A percentile compares a stretch with the other conserved stretches of the same genome.
phyloP scores from a whole-genome alignment of 2,888 invertebrate species.

The Acrobasis consociella region DNA sequence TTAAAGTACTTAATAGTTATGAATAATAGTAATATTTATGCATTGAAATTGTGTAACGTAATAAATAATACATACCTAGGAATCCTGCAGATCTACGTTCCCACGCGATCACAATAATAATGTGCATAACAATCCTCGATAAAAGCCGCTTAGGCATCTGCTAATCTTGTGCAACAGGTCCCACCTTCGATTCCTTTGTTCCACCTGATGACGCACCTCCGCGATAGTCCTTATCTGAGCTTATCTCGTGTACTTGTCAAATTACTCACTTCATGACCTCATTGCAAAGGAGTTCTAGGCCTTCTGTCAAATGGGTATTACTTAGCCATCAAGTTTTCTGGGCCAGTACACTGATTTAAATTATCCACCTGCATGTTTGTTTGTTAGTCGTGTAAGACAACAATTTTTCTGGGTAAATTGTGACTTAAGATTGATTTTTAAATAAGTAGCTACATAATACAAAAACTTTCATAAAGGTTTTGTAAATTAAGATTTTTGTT shows the following conservation, averaged over 20 bases:
- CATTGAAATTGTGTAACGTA: no score
- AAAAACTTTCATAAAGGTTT: no score
- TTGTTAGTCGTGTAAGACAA: no score
- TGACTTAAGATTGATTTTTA: no score
- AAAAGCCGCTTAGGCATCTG: slow-evolving; percentile 6
- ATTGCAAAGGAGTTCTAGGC: slow-evolving; percentile 34
- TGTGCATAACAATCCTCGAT: slow-evolving; percentile 13
- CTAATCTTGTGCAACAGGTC: slow-evolving; percentile 12
- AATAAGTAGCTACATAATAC: no score
- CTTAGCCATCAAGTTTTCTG: background rate
- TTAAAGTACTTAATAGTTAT: no score
- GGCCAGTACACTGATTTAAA: no score
- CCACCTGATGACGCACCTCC: slow-evolving; percentile 34
- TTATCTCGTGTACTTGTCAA: slow-evolving; percentile 58
- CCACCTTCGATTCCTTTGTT: slow-evolving; percentile 44
- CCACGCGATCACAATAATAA: slow-evolving; percentile 2
- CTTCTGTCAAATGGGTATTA: background rate
- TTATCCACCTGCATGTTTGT: no score
- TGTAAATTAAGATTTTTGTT: no score
- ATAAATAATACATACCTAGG: background rate
- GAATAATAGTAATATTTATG: no score
- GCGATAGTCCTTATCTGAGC: slow-evolving; percentile 44
- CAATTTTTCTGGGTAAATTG: no score
- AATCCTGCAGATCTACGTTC: background rate
- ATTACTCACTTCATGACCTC: slow-evolving; percentile 59